Percentiles rank a stretch among this genome's conserved stretches.
Conservation (phyloP, 2,113 vertebrate species). For the Cephalopterus ornatus region DNA sequence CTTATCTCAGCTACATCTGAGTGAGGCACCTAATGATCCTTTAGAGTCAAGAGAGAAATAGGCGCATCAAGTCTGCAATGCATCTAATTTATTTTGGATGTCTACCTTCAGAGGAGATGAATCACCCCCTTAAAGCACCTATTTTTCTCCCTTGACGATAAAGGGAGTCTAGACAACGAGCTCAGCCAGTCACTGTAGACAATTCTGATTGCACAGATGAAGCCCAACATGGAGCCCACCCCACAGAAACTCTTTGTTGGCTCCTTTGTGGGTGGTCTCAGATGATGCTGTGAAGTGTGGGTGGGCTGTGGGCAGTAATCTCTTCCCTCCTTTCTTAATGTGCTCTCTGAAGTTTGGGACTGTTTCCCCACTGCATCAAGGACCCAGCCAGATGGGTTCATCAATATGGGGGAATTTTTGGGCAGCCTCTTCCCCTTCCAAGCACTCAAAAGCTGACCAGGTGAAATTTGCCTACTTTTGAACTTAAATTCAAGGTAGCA, state of each 20-base stretch:
- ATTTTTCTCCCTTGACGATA: constrained; percentile 40
- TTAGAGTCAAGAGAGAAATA: constrained; percentile 50
- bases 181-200: constrained; percentile 3
- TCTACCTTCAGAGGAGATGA: constrained; percentile 58
- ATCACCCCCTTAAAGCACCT: constrained; percentile 55
- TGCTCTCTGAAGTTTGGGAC: neutral
- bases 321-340: neutral
- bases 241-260: constrained; percentile 5
- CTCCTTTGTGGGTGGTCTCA: constrained; percentile 9
- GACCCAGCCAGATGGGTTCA: neutral
- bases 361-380: neutral
- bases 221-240: constrained; percentile 13
- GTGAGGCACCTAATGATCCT: constrained; percentile 56
- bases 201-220: constrained; percentile 9
- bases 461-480: neutral
- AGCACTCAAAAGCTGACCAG: neutral
- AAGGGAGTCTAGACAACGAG: constrained; percentile 49
- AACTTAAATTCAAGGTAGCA: neutral
- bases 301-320: constrained; percentile 30
- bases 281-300: constrained; percentile 3
- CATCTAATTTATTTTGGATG: constrained; percentile 62
- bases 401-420: neutral
- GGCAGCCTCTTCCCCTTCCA: neutral
- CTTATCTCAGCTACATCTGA: constrained; percentile 42
- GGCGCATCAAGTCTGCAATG: constrained; percentile 52